Evolutionary conservation across 2,888 invertebrate species (phyloP), one percentile per base, ranked within the genome.

Genomic region (Cryptosula pallasiana): DNA sequence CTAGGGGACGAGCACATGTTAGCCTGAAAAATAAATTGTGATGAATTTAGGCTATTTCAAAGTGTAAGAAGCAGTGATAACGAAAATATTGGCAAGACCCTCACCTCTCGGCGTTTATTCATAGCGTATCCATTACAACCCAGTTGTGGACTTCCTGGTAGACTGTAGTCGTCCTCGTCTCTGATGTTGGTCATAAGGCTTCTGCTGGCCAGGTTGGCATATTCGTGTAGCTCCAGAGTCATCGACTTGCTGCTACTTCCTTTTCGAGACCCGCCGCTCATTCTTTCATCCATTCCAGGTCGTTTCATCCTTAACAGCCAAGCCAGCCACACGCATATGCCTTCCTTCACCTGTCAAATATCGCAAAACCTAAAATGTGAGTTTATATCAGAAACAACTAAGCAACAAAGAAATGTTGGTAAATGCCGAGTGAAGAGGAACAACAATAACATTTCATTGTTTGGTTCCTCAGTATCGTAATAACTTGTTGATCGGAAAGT

Each of bases 241-340:
- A 16, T 63, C 34, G 3, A 1, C 9, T 63, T 20, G 16, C 63
- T 32, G 27, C 13, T 27, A 32, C 32, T 32, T 27, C 25, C 20
- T 3, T 5, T 23, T 63, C 63, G 25, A 20, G 3, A 32, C 9
- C n/a, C 13, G 63, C 32, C 20, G 5, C 32, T 32, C 13, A 27
- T 25, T 3, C 29, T 16, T 32, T 25, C 9, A 2, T 63, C 63
- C 32, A 2, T 34, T 25, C 34, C 63, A 57, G 98, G 98, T 81
- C 97, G 90, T 81, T 91, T 91, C 97, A 99, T 98, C 82, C 96
- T 90, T 84, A 98, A 89, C 80, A 97, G 87, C 90, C 95, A 95
- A 79, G 99, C 98, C 86, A 99, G 89, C 95, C 97, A 97, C 86
- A 93, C 92, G 82, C 98, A 90, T 87, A 99, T 94, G 84, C 97